A percentile compares a stretch with the other conserved stretches of the same genome.
Conservation (phyloP, 2,797 vertebrate genomes). For the Helarctos malayanus region DNA sequence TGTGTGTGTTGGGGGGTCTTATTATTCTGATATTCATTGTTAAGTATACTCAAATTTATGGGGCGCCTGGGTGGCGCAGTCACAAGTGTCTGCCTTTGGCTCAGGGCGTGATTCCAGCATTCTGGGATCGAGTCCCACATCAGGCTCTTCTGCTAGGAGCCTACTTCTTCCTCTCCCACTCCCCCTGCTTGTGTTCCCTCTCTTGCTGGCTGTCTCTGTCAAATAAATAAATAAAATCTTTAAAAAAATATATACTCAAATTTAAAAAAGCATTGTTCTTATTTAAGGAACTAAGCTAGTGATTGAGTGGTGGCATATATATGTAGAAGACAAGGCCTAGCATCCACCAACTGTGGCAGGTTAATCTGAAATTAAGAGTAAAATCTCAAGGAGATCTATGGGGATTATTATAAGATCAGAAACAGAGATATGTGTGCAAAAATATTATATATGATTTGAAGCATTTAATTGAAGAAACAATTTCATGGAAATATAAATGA, state of each 20-base stretch:
- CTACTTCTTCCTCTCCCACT: no score
- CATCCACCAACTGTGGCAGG: background rate
- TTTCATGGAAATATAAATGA: background rate
- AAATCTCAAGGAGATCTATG: background rate
- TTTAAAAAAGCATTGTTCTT: background rate
- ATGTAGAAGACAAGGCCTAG: background rate
- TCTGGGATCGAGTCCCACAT: no score
- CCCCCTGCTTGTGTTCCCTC: no score
- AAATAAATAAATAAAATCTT: no score
- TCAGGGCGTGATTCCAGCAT: no score
- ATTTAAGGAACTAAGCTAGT: background rate
- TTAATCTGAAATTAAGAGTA: background rate
- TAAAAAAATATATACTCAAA: background rate
- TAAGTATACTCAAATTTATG: background rate
- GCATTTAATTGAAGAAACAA: background rate
- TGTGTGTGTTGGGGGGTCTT: background rate
- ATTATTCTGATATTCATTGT: background rate
- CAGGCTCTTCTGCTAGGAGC: no score
- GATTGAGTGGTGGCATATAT: background rate
- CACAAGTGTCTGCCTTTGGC: no score
- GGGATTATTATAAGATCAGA: background rate
- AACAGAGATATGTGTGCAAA: background rate
- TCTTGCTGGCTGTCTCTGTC: no score
- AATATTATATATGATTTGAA: background rate
- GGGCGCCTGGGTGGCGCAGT: no score